Conservation (phyloP, 2,888 invertebrate genomes). For the Stenolophus ochropezus region DNA sequence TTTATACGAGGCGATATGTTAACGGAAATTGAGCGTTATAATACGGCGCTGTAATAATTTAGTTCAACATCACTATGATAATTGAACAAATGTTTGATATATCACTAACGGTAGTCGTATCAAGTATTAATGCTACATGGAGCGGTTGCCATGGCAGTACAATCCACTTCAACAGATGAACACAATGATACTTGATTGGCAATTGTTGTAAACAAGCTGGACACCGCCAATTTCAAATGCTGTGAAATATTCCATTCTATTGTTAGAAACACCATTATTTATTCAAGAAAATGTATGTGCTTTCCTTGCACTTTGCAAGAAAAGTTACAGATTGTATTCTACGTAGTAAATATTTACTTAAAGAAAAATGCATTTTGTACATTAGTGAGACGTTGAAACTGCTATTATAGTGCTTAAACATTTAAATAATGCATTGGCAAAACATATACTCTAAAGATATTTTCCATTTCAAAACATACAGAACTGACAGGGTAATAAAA, state of each 20-base stretch:
- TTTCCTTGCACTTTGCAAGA: neutral
- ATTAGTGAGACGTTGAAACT: slow-evolving; percentile 1
- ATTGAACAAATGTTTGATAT: slow-evolving; percentile 33
- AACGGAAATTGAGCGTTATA: neutral
- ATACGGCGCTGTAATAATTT: slow-evolving; percentile 15
- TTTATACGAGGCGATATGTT: neutral
- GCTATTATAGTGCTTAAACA: neutral
- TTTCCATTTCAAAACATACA: neutral
- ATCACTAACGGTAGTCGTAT: slow-evolving; percentile 9
- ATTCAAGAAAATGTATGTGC: slow-evolving; percentile 5
- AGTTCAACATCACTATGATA: neutral
- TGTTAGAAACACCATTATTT: neutral
- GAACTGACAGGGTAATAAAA: too few species aligned
- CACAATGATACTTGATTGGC: slow-evolving; percentile 5
- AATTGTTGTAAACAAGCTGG: slow-evolving; percentile 4
- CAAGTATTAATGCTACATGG: slow-evolving; percentile 24
- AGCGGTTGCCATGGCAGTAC: neutral
- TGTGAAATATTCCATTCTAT: neutral
- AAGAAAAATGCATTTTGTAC: slow-evolving; percentile 28
- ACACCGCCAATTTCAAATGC: neutral
- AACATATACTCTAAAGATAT: neutral
- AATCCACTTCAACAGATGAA: slow-evolving; percentile 8
- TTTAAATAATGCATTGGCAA: neutral
- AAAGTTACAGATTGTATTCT: slow-evolving; percentile 8
- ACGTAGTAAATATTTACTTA: slow-evolving; percentile 22